Conservation (phyloP, 2,888 invertebrate species). For the Phrixothrix hirtus region DNA sequence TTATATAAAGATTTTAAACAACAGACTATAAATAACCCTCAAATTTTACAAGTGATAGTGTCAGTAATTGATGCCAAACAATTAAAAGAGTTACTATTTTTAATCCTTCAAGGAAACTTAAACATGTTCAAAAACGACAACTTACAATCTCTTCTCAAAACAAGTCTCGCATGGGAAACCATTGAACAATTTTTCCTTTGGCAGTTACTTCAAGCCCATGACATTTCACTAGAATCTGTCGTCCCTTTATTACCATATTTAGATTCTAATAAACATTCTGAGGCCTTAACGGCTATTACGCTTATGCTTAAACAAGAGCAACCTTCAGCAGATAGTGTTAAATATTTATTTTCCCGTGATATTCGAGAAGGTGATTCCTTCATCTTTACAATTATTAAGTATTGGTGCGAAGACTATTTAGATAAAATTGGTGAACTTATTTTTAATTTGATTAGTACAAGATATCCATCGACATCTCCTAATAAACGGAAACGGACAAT, state of each 20-base stretch:
- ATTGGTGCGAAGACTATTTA: slow-evolving; percentile 93
- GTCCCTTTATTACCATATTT: slow-evolving; percentile 78
- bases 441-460: slow-evolving; percentile 75
- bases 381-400: slow-evolving; percentile 87
- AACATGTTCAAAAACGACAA: slow-evolving; percentile 82
- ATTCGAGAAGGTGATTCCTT: slow-evolving; percentile 75
- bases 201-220: slow-evolving; percentile 94
- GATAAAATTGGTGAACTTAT: slow-evolving; percentile 84
- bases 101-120: slow-evolving; percentile 85
- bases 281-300: slow-evolving; percentile 88
- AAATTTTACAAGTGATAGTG: slow-evolving; percentile 85
- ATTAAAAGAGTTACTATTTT: slow-evolving; percentile 87
- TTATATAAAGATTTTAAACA: slow-evolving; percentile 89
- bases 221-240: slow-evolving; percentile 89
- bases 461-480: slow-evolving; percentile 86
- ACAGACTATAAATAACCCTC: slow-evolving; percentile 83
- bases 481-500: slow-evolving; percentile 87
- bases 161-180: slow-evolving; percentile 93
- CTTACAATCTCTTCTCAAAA: slow-evolving; percentile 73
- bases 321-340: slow-evolving; percentile 83
- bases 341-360: slow-evolving; percentile 78
- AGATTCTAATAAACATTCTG: slow-evolving; percentile 83
- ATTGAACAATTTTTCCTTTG: slow-evolving; percentile 97
- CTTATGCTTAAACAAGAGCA: slow-evolving; percentile 90
- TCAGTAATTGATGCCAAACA: slow-evolving; percentile 89